Base-by-base conservation (phyloP, 2,888 invertebrate species). In the Fabriciana adippe region DNA sequence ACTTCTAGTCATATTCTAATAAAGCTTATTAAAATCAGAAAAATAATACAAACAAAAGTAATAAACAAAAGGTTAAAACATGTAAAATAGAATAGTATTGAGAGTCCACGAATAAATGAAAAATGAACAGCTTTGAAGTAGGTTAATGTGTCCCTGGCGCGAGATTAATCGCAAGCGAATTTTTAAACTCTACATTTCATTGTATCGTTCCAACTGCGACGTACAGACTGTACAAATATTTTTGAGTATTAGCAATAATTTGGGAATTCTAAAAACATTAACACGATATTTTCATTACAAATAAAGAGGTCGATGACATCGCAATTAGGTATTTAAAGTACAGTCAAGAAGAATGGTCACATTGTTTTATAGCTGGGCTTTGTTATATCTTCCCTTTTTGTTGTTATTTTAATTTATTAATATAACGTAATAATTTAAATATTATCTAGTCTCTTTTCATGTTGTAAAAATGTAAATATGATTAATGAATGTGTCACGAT, bases 291-390 rank as follows among this genome's bases (percentile, higher is more conserved):
- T 65, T 67, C 64, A 76, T 75, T 80, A 76, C 78, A 77, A 78
- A 75, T 76, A 77, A 77, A 76, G 69, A 72, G 81, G 78, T 80
- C 79, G 69, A 72, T 66, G 80, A 79, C 82, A 75, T 67, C 56
- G 47, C 63, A 67, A 71, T 69, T 74, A 71, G 72, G 72, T 69
- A 63, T 53, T 73, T 51, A 61, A 66, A 21, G 54, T 51, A 68
- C 71, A 66, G 18, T 68, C 59, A 45, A 2, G 21, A 11, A n/a
- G 48, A 70, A 67, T 62, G 14, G 18, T 3, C 8, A 6, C 8
- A 18, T 6, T 3, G 35, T 15, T 18, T 61, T 57, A 50, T n/a
- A 6, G 6, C 14, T 16, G 13, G 50, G 13, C n/a, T 15, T 16
- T 50, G 8, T n/a, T n/a, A 48, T n/a, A n/a, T 35, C 0, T 26